phyloP scores from a whole-genome alignment of 1,140 invertebrate genomes.

The Micrasema longulum region DNA sequence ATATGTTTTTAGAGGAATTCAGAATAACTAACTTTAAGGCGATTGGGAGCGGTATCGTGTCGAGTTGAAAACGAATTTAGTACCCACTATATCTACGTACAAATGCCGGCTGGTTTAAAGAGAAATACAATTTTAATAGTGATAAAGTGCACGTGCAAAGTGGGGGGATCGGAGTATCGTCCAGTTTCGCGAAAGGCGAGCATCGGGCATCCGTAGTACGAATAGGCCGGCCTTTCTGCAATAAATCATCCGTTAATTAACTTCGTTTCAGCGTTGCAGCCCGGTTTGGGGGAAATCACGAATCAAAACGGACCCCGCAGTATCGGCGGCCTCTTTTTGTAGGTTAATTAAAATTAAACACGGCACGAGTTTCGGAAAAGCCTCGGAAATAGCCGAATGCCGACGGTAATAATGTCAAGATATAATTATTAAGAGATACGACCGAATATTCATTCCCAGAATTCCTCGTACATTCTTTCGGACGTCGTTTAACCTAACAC shows the following conservation, averaged over 20 bases:
- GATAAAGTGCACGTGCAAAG: no score
- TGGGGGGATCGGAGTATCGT: background rate
- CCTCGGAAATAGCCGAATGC: slow-evolving; percentile 1
- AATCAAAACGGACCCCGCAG: slow-evolving; percentile 45
- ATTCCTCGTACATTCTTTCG: background rate
- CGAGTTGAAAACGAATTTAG: no score
- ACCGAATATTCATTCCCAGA: slow-evolving; percentile 9
- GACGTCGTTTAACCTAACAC: slow-evolving; percentile 4
- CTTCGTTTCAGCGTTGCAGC: slow-evolving; percentile 28
- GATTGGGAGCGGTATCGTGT: background rate
- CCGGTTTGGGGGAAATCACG: slow-evolving; percentile 33
- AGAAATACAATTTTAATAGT: no score
- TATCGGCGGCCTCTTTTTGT: slow-evolving; percentile 42
- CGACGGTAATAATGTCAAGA: background rate
- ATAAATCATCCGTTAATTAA: slow-evolving; percentile 53
- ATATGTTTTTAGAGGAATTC: no score
- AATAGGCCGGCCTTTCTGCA: slow-evolving; percentile 6
- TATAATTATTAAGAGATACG: slow-evolving; percentile 4
- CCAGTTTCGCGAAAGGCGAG: slow-evolving; percentile 11
- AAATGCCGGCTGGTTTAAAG: no score
- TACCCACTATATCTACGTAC: no score
- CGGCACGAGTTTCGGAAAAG: slow-evolving; percentile 45
- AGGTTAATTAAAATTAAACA: slow-evolving; percentile 54
- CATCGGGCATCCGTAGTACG: slow-evolving; percentile 2
- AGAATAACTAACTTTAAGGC: background rate